These are phyloP conservation scores for Clamator glandarius DNA, from an alignment of 2,797 vertebrate genomes.

Conservation along the genomic window DNA sequence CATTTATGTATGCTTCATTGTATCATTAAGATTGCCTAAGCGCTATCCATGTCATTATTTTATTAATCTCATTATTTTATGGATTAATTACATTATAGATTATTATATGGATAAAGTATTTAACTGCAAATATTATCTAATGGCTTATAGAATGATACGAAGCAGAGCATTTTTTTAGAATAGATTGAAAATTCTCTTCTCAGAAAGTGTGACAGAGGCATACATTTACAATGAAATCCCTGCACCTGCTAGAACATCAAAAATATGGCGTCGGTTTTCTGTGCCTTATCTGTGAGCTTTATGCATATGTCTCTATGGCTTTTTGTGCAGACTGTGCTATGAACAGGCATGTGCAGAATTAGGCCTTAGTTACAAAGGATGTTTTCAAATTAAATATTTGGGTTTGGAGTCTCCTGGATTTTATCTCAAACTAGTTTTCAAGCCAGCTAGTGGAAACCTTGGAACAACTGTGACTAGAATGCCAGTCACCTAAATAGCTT, in stretches of 20 bases:
- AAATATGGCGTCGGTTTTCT: not conserved
- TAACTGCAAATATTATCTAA: not conserved
- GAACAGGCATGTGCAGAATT: not conserved
- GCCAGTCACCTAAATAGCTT: not conserved
- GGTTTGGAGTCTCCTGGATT: not conserved
- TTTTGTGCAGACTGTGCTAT: not conserved
- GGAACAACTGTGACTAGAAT: not conserved
- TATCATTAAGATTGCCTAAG: not conserved
- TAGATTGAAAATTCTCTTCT: not conserved
- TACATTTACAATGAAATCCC: not conserved
- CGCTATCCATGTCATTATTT: not conserved
- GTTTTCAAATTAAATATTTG: not conserved
- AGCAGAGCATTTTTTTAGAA: not conserved
- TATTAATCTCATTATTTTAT: not conserved
- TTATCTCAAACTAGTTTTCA: not conserved
- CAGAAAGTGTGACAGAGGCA: not conserved
- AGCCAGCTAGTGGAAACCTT: not conserved
- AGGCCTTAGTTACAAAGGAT: not conserved
- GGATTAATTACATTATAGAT: not conserved
- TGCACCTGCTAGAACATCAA: not conserved
- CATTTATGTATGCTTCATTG: not conserved
- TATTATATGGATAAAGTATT: not conserved
- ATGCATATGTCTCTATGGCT: fast-evolving
- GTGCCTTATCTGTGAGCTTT: not conserved
- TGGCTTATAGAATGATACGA: not conserved